phyloP scores from a whole-genome alignment of 2,113 vertebrate species.

The Lontra canadensis region DNA sequence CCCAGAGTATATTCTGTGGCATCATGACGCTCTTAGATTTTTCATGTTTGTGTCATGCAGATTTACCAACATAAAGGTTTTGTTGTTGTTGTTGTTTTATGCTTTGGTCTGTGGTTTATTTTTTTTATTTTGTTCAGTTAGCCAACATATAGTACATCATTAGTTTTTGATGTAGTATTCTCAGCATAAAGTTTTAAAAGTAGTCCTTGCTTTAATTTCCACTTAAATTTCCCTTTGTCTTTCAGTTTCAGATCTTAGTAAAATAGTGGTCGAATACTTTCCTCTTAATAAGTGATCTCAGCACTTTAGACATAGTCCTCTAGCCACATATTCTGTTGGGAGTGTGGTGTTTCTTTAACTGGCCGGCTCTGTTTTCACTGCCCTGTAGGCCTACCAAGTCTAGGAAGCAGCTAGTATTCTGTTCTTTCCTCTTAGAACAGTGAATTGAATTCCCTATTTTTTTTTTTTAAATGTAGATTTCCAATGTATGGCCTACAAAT shows the following conservation, averaged over 20 bases:
- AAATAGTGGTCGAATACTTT: background rate
- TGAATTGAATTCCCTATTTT: background rate
- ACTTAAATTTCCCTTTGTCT: background rate
- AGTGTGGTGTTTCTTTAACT: background rate
- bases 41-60: background rate
- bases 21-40: background rate
- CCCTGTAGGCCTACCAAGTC: background rate
- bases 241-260: slow-evolving; percentile 3
- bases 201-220: background rate
- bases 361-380: background rate
- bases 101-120: too few species aligned
- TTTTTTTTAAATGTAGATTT: background rate
- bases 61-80: background rate
- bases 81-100: too few species aligned
- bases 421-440: background rate
- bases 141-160: too few species aligned
- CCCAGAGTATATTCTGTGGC: background rate
- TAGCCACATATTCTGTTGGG: background rate
- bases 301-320: background rate
- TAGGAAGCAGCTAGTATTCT: background rate
- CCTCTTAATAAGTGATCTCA: background rate
- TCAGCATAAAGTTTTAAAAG: background rate
- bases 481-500: background rate
- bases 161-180: background rate
- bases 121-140: too few species aligned